Evolutionary conservation across 2,888 invertebrate genomes (phyloP).

Genomic region (Andrena marginata): DNA sequence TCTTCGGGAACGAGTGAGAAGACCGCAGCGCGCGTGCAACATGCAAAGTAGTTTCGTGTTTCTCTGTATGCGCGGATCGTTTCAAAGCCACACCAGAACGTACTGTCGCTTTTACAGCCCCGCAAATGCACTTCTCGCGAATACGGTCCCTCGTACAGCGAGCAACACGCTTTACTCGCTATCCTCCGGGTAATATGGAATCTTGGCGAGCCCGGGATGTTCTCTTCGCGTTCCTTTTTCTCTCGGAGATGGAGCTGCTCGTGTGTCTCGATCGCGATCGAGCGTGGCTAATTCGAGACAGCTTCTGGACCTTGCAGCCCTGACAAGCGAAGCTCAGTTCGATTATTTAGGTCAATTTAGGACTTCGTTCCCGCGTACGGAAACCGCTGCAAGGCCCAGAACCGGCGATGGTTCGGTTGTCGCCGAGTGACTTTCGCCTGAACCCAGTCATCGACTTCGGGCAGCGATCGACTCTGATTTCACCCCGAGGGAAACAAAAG

Average conservation of each 20-base stretch:
- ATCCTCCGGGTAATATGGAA: slow-evolving; percentile 14
- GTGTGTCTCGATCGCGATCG: slow-evolving; percentile 22
- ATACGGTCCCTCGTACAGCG: slow-evolving; percentile 15
- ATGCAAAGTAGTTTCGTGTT: slow-evolving; percentile 38
- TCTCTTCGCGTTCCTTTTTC: slow-evolving; percentile 14
- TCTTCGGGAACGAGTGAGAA: slow-evolving; percentile 63
- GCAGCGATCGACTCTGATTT: slow-evolving; percentile 57
- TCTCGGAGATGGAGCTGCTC: slow-evolving; percentile 12
- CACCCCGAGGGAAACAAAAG: slow-evolving; percentile 57
- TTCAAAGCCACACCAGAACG: slow-evolving; percentile 18
- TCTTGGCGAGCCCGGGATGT: slow-evolving; percentile 16
- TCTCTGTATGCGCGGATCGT: background rate
- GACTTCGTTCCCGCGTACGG: background rate
- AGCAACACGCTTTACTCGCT: slow-evolving; percentile 11
- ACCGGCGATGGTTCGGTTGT: slow-evolving; percentile 42
- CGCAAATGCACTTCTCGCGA: slow-evolving; percentile 30
- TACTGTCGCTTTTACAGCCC: slow-evolving; percentile 20
- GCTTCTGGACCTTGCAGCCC: slow-evolving; percentile 48
- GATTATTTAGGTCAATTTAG: background rate
- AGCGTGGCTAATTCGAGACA: slow-evolving; percentile 23
- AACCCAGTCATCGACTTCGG: slow-evolving; percentile 42
- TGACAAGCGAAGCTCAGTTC: background rate
- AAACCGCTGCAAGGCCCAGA: slow-evolving; percentile 35
- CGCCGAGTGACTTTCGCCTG: slow-evolving; percentile 50
- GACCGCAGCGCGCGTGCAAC: slow-evolving; percentile 29